Evolutionary conservation across 2,888 invertebrate species (phyloP), one percentile per base, ranked within the genome.

Genomic region (Cerastoderma edule): DNA sequence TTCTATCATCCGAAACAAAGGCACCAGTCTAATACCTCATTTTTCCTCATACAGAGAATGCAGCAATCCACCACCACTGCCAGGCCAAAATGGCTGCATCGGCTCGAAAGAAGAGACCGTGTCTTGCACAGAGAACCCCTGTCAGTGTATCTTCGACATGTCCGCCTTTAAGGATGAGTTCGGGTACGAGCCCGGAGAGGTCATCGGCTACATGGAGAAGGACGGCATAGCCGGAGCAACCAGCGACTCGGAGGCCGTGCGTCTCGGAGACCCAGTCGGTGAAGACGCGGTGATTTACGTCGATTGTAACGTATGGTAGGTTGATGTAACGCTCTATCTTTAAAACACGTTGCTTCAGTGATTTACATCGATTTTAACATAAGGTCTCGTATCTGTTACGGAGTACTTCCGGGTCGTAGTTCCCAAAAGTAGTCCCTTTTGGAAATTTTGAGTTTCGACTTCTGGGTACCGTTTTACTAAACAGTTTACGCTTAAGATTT

Each of bases 141-240:
- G 74, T 33, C 54, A 63, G n/a, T 74, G 74, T 64, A n/a, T 13
- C 0, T 74, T 68, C 39, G 54, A 68, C 56, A 74, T 63, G 64
- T 27, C 39, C 24, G 54, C 74, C 2, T 74, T 74, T 54, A 54
- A 16, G 16, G 33, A 63, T n/a, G 39, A 54, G 32, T 74, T 74
- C 24, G 74, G 74, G 0, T 74, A 74, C 27, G 60, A 74, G 30
- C 74, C 74, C 3, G 53, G 67, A 5, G 67, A 57, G 44, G 64
- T 74, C 6, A 65, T 74, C n/a, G 74, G 74, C 10, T 74, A 68
- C 68, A 60, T 74, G 60, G 74, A 74, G 65, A 74, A 74, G 44
- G 74, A 74, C 28, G 74, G 74, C 19, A 32, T 68, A 8, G 27
- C 53, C 2, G 74, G 74, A 5, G 68, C 74, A 19, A 74, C 74